Evolutionary conservation across 2,113 vertebrate species (phyloP), one percentile per base, ranked within the genome.

Genomic region (Entelurus aequoreus): DNA sequence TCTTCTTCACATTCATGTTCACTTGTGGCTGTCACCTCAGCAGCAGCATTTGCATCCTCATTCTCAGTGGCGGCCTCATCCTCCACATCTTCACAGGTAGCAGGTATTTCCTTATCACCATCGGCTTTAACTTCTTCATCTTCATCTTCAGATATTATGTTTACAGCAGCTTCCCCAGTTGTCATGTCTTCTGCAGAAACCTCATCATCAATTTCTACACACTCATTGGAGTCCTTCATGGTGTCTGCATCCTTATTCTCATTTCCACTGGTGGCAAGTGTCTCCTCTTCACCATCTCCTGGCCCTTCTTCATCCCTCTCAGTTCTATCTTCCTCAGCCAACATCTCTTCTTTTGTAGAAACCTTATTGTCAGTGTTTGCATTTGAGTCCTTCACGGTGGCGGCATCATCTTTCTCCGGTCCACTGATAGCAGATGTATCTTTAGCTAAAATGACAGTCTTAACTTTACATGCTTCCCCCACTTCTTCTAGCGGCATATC

Each of bases 381-480:
- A 1, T 16, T 19, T 7, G 42, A 47, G 44, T 15, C 21, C 46
- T 48, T 36, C 44, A 36, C 8, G 8, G 14, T 57, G 16, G 55
- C 12, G 11, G 14, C 58, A 1, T n/a, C 44, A 35, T 50, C 59
- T 10, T 8, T 50, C 48, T 49, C 47, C 5, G 48, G 44, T 35
- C 5, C 58, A 13, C 16, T 44, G 42, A 6, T 2, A 11, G 46
- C 21, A 55, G 36, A 8, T 5, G 8, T 55, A n/a, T 55, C 8
- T n/a, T 52, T n/a, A 19, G 52, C 53, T 21, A 14, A 6, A 59
- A 28, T 68, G 51, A 54, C 60, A 46, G 1, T 50, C 63, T 63
- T 77, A 59, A 58, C 65, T 51, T 40, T 21, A 54, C 72, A 8
- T 49, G 16, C 6, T 51, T 35, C 46, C 52, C 71, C 12, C 48